These are phyloP conservation scores for Aptenodytes forsteri DNA, from an alignment of 2,113 vertebrate genomes.

Conservation along the genomic window DNA sequence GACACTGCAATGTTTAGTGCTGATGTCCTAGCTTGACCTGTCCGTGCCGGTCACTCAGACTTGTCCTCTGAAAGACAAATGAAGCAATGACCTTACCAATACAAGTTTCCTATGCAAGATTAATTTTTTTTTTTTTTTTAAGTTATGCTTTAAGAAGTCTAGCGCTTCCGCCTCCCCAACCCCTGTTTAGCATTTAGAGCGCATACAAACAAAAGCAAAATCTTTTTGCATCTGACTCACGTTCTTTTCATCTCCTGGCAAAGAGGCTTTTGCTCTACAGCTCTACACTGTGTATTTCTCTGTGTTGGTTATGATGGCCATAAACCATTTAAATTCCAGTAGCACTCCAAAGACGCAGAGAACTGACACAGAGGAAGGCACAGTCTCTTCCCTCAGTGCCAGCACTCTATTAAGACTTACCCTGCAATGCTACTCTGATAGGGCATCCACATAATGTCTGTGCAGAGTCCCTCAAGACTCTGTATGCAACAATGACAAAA, in stretches of 20 bases:
- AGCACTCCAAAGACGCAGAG: not conserved
- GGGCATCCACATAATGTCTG: not conserved
- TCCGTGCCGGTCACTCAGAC: not conserved
- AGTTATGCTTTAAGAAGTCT: not conserved
- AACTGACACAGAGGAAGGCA: not conserved
- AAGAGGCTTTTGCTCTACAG: not conserved
- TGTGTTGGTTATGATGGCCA: not conserved
- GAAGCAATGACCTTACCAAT: not conserved
- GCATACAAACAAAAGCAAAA: not conserved
- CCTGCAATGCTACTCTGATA: not conserved
- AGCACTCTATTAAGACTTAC: not conserved
- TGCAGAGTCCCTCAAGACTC: not conserved
- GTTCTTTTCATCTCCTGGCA: not conserved
- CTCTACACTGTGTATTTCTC: not conserved
- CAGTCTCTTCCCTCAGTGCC: not conserved
- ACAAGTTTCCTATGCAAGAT: not conserved
- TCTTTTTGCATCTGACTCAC: not conserved
- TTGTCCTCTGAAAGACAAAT: not conserved
- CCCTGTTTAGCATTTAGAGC: rapidly evolving
- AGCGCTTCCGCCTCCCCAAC: not conserved
- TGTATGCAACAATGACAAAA: not conserved
- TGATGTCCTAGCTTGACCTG: not conserved
- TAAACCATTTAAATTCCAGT: not conserved
- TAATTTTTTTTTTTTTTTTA: not conserved
- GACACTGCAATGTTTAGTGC: not conserved